Evolutionary conservation across 2,888 invertebrate genomes (phyloP), one percentile per base, ranked within the genome.

Genomic region (Euproctis similis): DNA sequence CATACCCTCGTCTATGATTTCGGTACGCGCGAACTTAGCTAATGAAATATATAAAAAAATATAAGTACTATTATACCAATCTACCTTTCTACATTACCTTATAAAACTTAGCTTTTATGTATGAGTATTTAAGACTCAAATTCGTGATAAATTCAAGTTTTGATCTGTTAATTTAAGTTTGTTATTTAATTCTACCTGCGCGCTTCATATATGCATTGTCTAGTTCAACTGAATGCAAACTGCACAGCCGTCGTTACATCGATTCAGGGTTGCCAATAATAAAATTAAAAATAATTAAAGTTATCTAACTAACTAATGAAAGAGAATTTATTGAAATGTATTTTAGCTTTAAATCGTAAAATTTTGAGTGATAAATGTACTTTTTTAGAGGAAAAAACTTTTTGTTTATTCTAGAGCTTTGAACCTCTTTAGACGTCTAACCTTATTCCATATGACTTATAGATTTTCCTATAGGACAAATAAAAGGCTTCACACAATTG

Each of bases 1-100:
- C 58, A 64, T 66, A 65, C 75, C 80, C 73, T 67, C 71, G 66
- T 68, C 72, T 81, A 76, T 75, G 80, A 78, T 80, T n/a, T 74
- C 76, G 67, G 68, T 77, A 71, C 78, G 78, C 76, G 76, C 80
- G 74, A 82, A 82, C 81, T 76, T 71, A 72, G 77, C 84, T 82
- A 84, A 84, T 82, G 84, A 82, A 82, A 81, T 35, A 60, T 54
- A 56, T 70, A 75, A 78, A 66, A 71, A 76, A 68, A 60, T 25
- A 55, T 68, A 75, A 75, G 73, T 69, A 76, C 72, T 70, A 66
- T 64, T 62, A 57, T 44, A 46, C 76, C 60, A 73, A 61, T 28
- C n/a, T n/a, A n/a, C n/a, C n/a, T n/a, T n/a, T n/a, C n/a, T n/a
- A n/a, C n/a, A n/a, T n/a, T n/a, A n/a, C n/a, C n/a, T n/a, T n/a